Conservation (phyloP, 2,113 vertebrate genomes). For the Oenanthe oenanthe region DNA sequence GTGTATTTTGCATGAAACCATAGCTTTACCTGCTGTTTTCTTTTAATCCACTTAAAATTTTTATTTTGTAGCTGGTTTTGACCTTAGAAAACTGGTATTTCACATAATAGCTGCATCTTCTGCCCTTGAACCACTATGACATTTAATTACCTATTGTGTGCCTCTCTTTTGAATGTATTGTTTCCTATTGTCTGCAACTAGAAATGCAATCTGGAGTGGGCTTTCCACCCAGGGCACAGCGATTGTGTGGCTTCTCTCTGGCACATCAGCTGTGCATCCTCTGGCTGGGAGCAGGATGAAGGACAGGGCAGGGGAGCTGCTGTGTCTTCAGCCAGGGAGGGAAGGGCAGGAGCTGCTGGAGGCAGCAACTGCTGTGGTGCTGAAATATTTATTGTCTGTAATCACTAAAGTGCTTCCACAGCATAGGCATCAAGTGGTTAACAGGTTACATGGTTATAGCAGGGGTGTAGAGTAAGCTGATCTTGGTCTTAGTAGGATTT, state of each 20-base stretch:
- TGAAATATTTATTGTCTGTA: background rate
- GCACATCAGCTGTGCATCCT: background rate
- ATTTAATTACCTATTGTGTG: background rate
- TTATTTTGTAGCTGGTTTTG: background rate
- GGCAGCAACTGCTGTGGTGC: background rate
- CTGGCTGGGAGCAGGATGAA: background rate
- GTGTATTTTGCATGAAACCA: background rate
- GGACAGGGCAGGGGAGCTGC: background rate
- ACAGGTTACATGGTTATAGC: background rate
- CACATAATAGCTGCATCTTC: background rate
- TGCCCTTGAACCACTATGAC: background rate
- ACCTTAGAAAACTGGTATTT: background rate
- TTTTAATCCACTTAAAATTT: background rate
- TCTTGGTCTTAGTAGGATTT: background rate
- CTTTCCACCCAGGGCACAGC: background rate
- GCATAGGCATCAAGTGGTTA: background rate
- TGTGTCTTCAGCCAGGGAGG: background rate
- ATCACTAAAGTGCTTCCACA: background rate
- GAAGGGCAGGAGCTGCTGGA: background rate
- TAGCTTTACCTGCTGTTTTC: background rate
- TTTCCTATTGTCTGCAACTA: background rate
- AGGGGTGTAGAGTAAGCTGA: background rate
- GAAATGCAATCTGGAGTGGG: accelerated
- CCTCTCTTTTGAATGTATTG: constrained; percentile 23
- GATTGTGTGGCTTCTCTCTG: background rate